Percentiles rank a stretch among this genome's conserved stretches.
Conservation (phyloP, 2,113 vertebrate genomes). For the Mesembrinibis cayennensis region DNA sequence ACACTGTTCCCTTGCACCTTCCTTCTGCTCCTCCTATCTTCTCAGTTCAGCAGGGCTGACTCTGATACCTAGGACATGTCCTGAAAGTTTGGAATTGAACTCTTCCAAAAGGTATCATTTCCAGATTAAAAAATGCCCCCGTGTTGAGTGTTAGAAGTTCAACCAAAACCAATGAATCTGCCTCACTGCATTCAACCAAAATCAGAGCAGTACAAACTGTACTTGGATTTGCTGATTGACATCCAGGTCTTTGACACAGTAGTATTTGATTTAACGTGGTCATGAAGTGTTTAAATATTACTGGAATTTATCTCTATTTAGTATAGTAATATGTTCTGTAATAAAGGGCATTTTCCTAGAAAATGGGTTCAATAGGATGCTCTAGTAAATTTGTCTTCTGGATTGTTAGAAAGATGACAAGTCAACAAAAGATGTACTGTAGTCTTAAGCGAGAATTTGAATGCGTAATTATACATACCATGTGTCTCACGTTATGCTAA, state of each 20-base stretch:
- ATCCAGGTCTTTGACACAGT: not conserved
- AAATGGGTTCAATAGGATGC: not conserved
- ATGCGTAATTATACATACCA: conserved; percentile 18
- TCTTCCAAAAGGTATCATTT: not conserved
- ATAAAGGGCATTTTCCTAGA: not conserved
- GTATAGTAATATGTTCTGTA: not conserved
- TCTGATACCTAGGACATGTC: not conserved
- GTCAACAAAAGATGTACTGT: conserved; percentile 41
- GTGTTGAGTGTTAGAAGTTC: not conserved
- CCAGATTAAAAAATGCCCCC: not conserved
- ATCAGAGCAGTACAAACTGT: not conserved
- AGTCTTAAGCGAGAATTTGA: not conserved
- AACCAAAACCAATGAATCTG: not conserved
- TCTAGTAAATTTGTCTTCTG: not conserved
- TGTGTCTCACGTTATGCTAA: not conserved
- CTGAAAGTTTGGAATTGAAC: not conserved
- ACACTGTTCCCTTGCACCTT: not conserved
- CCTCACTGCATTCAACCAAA: not conserved
- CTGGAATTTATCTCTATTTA: not conserved
- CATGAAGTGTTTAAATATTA: not conserved
- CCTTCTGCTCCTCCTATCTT: not conserved
- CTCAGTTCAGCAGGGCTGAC: not conserved
- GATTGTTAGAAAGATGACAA: conserved; percentile 21
- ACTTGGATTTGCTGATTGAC: not conserved
- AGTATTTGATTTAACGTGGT: not conserved